Conservation (phyloP, 2,888 invertebrate species). For the Thecophora atra region DNA sequence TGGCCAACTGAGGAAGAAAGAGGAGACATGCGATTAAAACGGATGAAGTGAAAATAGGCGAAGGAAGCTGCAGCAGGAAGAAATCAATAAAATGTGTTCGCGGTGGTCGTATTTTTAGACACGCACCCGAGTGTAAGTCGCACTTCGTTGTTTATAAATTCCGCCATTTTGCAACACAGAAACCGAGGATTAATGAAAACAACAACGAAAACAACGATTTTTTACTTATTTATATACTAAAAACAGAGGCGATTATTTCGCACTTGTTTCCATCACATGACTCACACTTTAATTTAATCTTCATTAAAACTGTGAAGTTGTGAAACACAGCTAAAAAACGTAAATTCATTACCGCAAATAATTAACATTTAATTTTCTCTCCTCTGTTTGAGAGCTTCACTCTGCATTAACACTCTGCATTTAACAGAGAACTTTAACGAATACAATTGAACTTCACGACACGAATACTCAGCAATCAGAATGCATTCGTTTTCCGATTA, state of each 20-base stretch:
- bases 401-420: no score
- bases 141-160: not conserved
- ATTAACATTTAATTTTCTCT: no score
- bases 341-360: no score
- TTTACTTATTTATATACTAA: not conserved
- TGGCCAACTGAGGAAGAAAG: constrained; percentile 73
- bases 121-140: not conserved
- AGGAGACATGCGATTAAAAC: constrained; percentile 7
- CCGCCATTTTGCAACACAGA: not conserved
- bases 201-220: not conserved
- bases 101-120: not conserved
- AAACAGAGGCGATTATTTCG: not conserved
- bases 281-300: not conserved
- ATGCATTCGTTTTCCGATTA: no score
- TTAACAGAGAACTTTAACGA: no score
- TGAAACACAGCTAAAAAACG: not conserved
- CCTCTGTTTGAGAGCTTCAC: no score
- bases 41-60: not conserved
- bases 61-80: not conserved
- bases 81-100: not conserved
- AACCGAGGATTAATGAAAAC: not conserved
- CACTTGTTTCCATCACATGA: not conserved
- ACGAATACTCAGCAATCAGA: no score
- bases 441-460: no score
- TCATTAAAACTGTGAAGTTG: not conserved